Base-by-base conservation (phyloP, 2,888 invertebrate species). In the Sesia apiformis region DNA sequence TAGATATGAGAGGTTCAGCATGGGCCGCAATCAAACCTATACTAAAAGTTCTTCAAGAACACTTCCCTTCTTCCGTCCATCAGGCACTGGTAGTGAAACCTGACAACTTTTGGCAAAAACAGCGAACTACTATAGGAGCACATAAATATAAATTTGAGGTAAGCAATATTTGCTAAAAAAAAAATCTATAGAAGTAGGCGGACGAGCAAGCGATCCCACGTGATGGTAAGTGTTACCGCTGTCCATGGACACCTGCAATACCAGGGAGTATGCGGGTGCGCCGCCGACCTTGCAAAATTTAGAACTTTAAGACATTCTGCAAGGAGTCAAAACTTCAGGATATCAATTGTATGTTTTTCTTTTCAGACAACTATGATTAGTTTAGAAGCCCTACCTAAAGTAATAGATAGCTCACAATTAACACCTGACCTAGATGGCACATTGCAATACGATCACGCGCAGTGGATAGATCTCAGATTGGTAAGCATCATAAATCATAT, bases 101-200 rank as follows among this genome's bases (percentile, higher is more conserved):
- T 65, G 99, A 99, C 78, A 98, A 98, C 83, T 99, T 99, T 91
- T 98, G 98, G 98, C 98, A 99, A 89, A 99, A 99, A 89, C 98
- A 99, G 89, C 94, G 98, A 78, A 98, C 98, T 68, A 97, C 97
- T 64, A 93, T 99, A 76, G 97, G 97, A 75, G 97, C 97, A 88
- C 96, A 98, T 86, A 99, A 98, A 91, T 99, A 98, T 91, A 98
- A 98, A 91, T 99, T 99, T 91, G 98, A 99, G 93, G 97, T 97
- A 85, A 5, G 50, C 38, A n/a, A n/a, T n/a, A n/a, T n/a, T n/a
- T n/a, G 5, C 6, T n/a, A n/a, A n/a, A n/a, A n/a, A n/a, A n/a
- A n/a, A n/a, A n/a, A n/a, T n/a, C n/a, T n/a, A n/a, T n/a, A n/a
- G n/a, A n/a, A n/a, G n/a, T n/a, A n/a, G n/a, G n/a, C n/a, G n/a